Percentiles rank a stretch among this genome's conserved stretches.
Evolutionary conservation across 2,797 vertebrate species (phyloP).

Genomic region (Falco naumanni): DNA sequence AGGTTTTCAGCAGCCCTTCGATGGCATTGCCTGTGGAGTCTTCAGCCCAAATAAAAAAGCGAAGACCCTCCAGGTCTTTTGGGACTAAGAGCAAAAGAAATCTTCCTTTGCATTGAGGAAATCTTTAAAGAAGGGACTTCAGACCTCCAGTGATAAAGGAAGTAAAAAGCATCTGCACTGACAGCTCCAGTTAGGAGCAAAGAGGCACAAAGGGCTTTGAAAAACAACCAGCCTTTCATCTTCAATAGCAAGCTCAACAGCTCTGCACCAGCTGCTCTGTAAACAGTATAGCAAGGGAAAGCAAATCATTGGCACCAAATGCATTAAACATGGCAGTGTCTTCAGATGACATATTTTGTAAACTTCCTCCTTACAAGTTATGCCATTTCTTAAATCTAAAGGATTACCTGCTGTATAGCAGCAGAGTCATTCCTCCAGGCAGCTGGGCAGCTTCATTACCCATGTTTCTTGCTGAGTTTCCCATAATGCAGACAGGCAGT

Average conservation of each 20-base stretch:
- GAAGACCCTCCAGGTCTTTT: conserved; percentile 28
- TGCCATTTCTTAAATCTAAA: conserved; percentile 43
- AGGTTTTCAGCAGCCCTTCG: conserved; percentile 17
- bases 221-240: conserved; percentile 69
- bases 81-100: conserved; percentile 32
- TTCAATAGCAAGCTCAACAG: conserved; percentile 65
- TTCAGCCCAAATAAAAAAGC: conserved; percentile 47
- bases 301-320: conserved; percentile 54
- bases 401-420: conserved; percentile 14
- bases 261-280: conserved; percentile 55
- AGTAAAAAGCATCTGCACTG: conserved; percentile 64
- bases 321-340: conserved; percentile 60
- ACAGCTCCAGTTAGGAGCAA: conserved; percentile 67
- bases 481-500: neutral
- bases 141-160: conserved; percentile 52
- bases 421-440: neutral
- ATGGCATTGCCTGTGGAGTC: conserved; percentile 7
- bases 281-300: conserved; percentile 59
- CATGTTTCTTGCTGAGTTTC: neutral
- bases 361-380: conserved; percentile 43
- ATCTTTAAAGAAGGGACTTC: conserved; percentile 63
- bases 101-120: conserved; percentile 49
- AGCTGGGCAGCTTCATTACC: neutral
- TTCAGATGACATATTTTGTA: conserved; percentile 46
- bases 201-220: conserved; percentile 64